A percentile compares a stretch with the other conserved stretches of the same genome.
phyloP scores from a whole-genome alignment of 2,797 vertebrate species.

The Erpetoichthys calabaricus region DNA sequence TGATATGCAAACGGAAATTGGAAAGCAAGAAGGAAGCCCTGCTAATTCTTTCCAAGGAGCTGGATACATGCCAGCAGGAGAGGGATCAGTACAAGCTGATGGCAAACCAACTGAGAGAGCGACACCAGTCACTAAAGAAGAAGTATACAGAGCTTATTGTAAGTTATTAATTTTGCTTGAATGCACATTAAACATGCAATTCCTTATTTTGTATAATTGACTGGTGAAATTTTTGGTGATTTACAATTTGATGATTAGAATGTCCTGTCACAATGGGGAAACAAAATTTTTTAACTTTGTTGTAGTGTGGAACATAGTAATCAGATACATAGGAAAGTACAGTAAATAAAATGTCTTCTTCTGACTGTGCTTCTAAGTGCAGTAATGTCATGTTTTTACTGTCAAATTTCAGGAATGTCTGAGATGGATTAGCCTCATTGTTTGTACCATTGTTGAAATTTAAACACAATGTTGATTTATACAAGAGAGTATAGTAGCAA shows the following conservation, averaged over 20 bases:
- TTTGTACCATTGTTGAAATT: no score
- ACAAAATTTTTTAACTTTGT: not conserved
- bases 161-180: slow-evolving; percentile 26
- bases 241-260: slow-evolving; percentile 1
- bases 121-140: slow-evolving; percentile 88
- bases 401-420: no score
- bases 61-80: slow-evolving; percentile 92
- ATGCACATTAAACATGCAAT: not conserved
- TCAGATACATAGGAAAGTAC: no score
- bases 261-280: slow-evolving; percentile 19
- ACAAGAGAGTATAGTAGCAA: no score
- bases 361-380: no score
- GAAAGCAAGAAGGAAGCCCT: slow-evolving; percentile 95
- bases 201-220: not conserved
- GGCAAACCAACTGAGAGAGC: slow-evolving; percentile 89
- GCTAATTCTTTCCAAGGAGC: slow-evolving; percentile 89
- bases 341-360: no score
- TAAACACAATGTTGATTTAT: no score
- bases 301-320: no score
- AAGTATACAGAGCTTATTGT: slow-evolving; percentile 89
- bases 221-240: no score
- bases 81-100: slow-evolving; percentile 93
- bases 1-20: slow-evolving; percentile 84
- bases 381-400: no score
- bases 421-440: no score